Evolutionary conservation across 35 echinoderm and acorn worm species (phyloP).

Genomic region (Heliocidaris erythrogramma): DNA sequence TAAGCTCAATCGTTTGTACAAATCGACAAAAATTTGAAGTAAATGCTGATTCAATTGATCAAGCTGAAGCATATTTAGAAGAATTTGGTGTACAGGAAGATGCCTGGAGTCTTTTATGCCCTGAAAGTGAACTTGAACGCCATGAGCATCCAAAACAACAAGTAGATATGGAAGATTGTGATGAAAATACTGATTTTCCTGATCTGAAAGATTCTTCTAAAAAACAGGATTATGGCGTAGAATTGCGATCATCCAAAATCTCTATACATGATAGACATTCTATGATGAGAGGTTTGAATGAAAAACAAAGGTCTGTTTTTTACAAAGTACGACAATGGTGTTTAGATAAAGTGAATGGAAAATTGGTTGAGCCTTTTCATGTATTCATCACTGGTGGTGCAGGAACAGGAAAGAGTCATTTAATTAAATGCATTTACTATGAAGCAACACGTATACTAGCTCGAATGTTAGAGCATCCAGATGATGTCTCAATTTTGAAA

Average conservation of each 20-base stretch:
- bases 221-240: background rate
- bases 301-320: background rate
- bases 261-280: background rate
- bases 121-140: conserved; percentile 62
- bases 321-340: conserved; percentile 43
- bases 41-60: conserved; percentile 15
- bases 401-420: conserved; percentile 61
- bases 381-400: conserved; percentile 67
- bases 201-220: conserved; percentile 45
- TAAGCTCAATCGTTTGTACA: conserved; percentile 28
- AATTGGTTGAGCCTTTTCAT: background rate
- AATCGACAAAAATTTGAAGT: conserved; percentile 46
- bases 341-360: conserved; percentile 30
- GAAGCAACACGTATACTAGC: conserved; percentile 51
- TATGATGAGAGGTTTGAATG: conserved; percentile 60
- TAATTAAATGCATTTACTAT: conserved; percentile 55
- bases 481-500: conserved; percentile 36
- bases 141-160: background rate
- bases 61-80: conserved; percentile 22
- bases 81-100: background rate
- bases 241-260: background rate
- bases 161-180: background rate
- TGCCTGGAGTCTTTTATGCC: conserved; percentile 57
- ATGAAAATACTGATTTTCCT: conserved; percentile 64
- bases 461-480: conserved; percentile 45